A percentile compares a stretch with the other conserved stretches of the same genome.
phyloP scores from a whole-genome alignment of 92 coral and sea anemone genomes.

The Galaxea fascicularis region DNA sequence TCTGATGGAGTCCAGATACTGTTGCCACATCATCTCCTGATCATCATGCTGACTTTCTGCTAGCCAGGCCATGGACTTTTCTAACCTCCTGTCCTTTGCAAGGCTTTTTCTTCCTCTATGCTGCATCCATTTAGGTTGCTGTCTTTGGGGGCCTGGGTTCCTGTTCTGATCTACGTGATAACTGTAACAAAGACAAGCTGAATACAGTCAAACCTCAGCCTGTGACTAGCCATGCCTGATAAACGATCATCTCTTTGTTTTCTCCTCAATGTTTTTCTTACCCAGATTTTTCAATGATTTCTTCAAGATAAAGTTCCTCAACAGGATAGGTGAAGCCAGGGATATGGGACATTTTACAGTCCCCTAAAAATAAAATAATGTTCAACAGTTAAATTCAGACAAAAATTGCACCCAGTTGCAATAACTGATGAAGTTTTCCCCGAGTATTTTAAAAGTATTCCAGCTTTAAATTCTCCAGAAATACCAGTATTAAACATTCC shows the following conservation, averaged over 20 bases:
- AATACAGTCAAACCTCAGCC: too few species aligned
- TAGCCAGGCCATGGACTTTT: constrained; percentile 65
- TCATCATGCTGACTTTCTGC: constrained; percentile 41
- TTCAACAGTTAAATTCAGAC: background rate
- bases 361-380: constrained; percentile 51
- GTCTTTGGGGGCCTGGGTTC: background rate
- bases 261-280: constrained; percentile 31
- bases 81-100: constrained; percentile 69
- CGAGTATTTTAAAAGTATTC: too few species aligned
- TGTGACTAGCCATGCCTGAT: too few species aligned
- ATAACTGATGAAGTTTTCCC: too few species aligned
- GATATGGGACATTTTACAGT: constrained; percentile 90
- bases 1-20: constrained; percentile 60
- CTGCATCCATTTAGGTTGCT: constrained; percentile 43
- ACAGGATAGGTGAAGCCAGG: constrained; percentile 97
- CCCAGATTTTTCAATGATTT: constrained; percentile 85
- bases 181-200: background rate
- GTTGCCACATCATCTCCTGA: constrained; percentile 71
- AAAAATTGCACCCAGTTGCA: too few species aligned
- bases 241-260: too few species aligned
- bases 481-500: too few species aligned
- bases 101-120: constrained; percentile 61
- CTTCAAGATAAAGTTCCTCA: constrained; percentile 82
- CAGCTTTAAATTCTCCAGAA: too few species aligned
- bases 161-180: constrained; percentile 27